Conservation (phyloP, 2,797 vertebrate genomes). For the Falco naumanni region DNA sequence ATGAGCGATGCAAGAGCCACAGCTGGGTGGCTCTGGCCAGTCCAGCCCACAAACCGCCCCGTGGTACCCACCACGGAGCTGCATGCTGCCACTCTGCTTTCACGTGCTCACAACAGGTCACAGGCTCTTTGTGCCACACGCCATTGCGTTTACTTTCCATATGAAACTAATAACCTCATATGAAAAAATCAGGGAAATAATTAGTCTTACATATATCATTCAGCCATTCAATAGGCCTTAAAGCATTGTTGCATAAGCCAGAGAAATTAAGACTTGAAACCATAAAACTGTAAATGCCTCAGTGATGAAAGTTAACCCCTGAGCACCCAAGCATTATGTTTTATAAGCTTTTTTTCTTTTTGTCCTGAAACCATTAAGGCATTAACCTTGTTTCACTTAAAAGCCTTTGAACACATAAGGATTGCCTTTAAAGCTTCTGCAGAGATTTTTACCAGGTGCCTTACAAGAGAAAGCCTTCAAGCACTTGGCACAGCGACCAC, state of each 20-base stretch:
- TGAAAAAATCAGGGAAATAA: neutral
- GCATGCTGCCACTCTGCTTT: neutral
- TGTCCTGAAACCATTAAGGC: neutral
- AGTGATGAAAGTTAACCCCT: neutral
- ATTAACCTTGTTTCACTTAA: neutral
- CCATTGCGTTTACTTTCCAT: neutral
- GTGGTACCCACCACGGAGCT: accelerated
- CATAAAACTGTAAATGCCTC: neutral
- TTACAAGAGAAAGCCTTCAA: neutral
- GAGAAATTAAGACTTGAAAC: neutral
- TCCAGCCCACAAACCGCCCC: accelerated
- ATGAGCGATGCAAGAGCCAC: accelerated
- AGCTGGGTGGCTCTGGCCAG: neutral
- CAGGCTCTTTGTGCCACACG: neutral
- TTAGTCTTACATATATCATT: neutral
- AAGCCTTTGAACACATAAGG: accelerated
- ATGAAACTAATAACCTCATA: neutral
- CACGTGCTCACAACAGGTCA: neutral
- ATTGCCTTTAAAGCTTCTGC: neutral
- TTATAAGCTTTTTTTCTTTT: neutral
- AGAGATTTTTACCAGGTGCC: neutral
- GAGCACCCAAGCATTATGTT: neutral
- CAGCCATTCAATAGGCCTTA: neutral
- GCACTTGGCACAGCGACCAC: neutral
- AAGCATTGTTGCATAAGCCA: neutral